phyloP scores from a whole-genome alignment of 1,140 invertebrate species.

The Nasonia giraulti region DNA sequence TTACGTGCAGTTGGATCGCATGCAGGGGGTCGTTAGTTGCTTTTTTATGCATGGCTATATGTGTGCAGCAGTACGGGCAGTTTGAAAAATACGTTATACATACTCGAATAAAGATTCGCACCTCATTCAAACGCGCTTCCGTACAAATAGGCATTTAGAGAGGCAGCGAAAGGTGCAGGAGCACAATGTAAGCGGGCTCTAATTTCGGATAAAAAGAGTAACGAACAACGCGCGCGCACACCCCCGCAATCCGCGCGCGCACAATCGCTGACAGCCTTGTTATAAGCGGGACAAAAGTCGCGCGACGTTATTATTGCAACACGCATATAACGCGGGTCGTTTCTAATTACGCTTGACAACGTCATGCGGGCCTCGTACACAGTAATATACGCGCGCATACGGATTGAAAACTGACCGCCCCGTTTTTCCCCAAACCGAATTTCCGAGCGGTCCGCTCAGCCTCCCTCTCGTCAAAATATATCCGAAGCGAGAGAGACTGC shows the following conservation, averaged over 20 bases:
- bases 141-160: neutral
- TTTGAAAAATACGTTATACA: neutral
- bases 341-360: slow-evolving; percentile 31
- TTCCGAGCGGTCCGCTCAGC: slow-evolving; percentile 44
- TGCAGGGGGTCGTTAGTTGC: neutral
- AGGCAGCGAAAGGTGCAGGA: neutral
- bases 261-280: too few species aligned
- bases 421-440: slow-evolving; percentile 1
- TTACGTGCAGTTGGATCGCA: neutral
- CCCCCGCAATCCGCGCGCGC: neutral
- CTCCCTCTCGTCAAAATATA: slow-evolving; percentile 51
- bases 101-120: neutral
- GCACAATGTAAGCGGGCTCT: neutral
- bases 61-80: neutral
- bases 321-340: slow-evolving; percentile 40
- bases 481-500: neutral
- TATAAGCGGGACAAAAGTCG: too few species aligned
- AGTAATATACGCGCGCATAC: neutral
- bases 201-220: neutral
- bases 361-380: slow-evolving; percentile 32
- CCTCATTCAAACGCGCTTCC: neutral
- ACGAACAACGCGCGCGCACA: neutral
- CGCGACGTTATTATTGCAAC: neutral
- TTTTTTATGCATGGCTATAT: neutral
- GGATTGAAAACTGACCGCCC: neutral